Evolutionary conservation across 1,140 invertebrate species (phyloP).

Genomic region (Thalassaphorura encarpata): DNA sequence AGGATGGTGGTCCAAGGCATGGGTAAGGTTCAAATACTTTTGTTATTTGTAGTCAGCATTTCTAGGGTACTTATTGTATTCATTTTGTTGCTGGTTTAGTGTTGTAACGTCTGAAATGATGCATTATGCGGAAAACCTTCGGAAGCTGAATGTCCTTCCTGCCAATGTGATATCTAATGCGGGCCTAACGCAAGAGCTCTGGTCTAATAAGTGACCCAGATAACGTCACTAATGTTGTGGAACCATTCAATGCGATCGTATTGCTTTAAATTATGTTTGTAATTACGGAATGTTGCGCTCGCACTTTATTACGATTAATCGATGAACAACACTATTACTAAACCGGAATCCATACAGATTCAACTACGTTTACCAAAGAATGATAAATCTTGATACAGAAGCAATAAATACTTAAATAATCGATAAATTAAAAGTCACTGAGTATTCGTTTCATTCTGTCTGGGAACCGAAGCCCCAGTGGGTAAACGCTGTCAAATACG

Average conservation of each 20-base stretch:
- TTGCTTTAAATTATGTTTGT: background rate
- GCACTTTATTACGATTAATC: background rate
- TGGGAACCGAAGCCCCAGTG: too few relatives aligned
- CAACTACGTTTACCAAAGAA: background rate
- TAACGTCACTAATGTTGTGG: too few relatives aligned
- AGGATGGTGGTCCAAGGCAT: slow-evolving; percentile 91
- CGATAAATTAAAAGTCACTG: too few relatives aligned
- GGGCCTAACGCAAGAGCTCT: slow-evolving; percentile 27
- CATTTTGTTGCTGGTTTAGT: slow-evolving; percentile 37
- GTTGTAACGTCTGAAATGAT: slow-evolving; percentile 89
- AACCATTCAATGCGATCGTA: too few relatives aligned
- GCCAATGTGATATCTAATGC: slow-evolving; percentile 42
- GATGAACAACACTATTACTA: too few relatives aligned
- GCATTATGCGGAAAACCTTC: slow-evolving; percentile 87
- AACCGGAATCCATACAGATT: background rate
- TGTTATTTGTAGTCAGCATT: too few relatives aligned
- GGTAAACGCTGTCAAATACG: too few relatives aligned
- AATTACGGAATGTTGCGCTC: background rate
- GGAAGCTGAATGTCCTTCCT: slow-evolving; percentile 69
- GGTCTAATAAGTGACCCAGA: slow-evolving; percentile 16
- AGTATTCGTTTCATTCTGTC: too few relatives aligned
- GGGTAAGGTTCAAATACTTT: slow-evolving; percentile 48
- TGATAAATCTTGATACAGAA: slow-evolving; percentile 40
- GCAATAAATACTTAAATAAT: too few relatives aligned
- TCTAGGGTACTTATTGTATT: background rate